These are phyloP conservation scores for Helicoverpa assulta DNA, from an alignment of 2,888 invertebrate species.

Conservation along the genomic window DNA sequence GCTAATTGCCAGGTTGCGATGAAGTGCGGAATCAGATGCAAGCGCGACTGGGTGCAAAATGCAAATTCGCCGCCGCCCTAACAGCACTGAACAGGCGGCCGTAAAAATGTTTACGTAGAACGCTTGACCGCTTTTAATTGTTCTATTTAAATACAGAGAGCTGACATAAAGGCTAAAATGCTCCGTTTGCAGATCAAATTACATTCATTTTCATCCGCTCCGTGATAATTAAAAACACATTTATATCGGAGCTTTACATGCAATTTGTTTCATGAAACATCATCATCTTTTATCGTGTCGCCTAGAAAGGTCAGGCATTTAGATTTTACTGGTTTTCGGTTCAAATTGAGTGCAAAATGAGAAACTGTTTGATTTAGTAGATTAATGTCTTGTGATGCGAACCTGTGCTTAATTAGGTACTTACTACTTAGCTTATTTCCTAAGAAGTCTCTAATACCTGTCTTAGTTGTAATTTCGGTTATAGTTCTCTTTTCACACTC, in stretches of 20 bases:
- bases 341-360: conserved; percentile 17
- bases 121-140: conserved; percentile 81
- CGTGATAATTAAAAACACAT: conserved; percentile 79
- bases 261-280: conserved; percentile 68
- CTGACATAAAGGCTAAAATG: conserved; percentile 69
- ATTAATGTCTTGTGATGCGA: conserved; percentile 13
- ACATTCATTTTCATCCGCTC: conserved; percentile 70
- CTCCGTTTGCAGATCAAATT: conserved; percentile 74
- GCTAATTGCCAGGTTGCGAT: conserved; percentile 83
- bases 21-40: conserved; percentile 78
- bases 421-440: conserved; percentile 24
- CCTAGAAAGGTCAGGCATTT: conserved; percentile 33
- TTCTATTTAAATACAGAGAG: conserved; percentile 76
- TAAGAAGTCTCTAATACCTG: conserved; percentile 1
- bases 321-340: conserved; percentile 22
- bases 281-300: conserved; percentile 57
- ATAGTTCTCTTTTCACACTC: not conserved
- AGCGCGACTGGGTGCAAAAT: conserved; percentile 69
- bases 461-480: too few relatives aligned
- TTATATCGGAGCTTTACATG: conserved; percentile 69
- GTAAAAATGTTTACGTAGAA: conserved; percentile 81
- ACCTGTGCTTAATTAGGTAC: conserved; percentile 9
- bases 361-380: conserved; percentile 9
- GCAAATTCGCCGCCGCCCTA: conserved; percentile 72
- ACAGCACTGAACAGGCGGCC: conserved; percentile 66